phyloP scores from a whole-genome alignment of 2,888 invertebrate species.

The Epiblema foenella region DNA sequence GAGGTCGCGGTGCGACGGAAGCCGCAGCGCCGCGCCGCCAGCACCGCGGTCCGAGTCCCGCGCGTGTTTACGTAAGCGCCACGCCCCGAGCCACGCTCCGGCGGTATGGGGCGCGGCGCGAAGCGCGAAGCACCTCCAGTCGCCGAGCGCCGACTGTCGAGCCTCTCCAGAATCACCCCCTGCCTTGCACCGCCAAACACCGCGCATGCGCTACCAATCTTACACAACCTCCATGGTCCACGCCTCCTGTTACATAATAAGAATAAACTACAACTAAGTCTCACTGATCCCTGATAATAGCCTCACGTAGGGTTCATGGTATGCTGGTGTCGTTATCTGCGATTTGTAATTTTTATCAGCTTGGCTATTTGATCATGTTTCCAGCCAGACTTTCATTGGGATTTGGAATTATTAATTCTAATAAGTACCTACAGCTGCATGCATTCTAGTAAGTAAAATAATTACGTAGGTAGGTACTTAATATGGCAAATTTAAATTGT shows the following conservation, averaged over 20 bases:
- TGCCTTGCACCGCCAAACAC: constrained; percentile 58
- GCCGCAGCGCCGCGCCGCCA: constrained; percentile 77
- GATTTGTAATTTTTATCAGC: constrained; percentile 25
- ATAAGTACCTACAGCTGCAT: too few species aligned
- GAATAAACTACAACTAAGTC: constrained; percentile 66
- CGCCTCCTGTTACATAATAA: constrained; percentile 76
- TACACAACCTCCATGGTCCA: constrained; percentile 64
- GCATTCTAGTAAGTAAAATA: too few species aligned
- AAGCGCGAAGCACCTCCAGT: constrained; percentile 79
- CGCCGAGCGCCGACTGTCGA: constrained; percentile 83
- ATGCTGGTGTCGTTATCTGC: constrained; percentile 19
- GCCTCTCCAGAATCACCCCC: constrained; percentile 54
- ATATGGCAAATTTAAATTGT: too few species aligned
- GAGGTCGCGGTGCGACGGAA: constrained; percentile 79
- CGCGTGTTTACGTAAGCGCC: constrained; percentile 85
- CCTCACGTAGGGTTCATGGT: constrained; percentile 41
- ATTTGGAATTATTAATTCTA: neutral
- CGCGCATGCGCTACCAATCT: constrained; percentile 72
- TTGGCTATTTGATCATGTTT: constrained; percentile 12
- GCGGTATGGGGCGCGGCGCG: constrained; percentile 83
- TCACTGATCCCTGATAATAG: constrained; percentile 46
- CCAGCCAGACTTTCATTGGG: neutral
- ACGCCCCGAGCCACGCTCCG: constrained; percentile 84
- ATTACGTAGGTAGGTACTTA: too few species aligned
- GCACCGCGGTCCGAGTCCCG: constrained; percentile 65